Base-by-base conservation (phyloP, 2,113 vertebrate species). In the Rhynchopsitta pachyrhyncha region DNA sequence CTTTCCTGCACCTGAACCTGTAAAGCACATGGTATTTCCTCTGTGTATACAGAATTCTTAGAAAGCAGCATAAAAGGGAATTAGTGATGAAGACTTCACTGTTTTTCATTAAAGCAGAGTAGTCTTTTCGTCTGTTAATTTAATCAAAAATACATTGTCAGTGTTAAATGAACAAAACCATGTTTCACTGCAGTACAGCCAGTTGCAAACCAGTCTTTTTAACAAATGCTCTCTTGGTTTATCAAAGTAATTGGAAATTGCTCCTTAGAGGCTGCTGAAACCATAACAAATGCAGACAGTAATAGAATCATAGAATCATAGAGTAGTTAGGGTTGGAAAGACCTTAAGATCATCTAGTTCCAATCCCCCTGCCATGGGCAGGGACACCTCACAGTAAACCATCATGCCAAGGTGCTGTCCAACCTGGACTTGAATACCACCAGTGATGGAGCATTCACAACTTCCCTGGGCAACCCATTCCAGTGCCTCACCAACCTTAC, bases 191-290 rank as follows among this genome's bases (percentile, higher is more conserved):
- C 60, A 91, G 44, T 18, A 55, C 52, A 81, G 66, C 66, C 77
- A 82, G 88, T 93, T 93, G 90, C 62, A 79, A 90, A 53, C 50
- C 80, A 84, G 73, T 59, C 86, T 82, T 93, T 96, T 86, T 76
- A 89, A 89, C 62, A 92, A 82, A 86, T 62, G 33, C 23, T 53
- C 37, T 80, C 73, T 88, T 39, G 23, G 35, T 91, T 96, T 93
- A 84, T 94, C 93, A 84, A 6, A 96, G 88, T 80, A 93, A 92
- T 92, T 96, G 88, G 52, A 93, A 96, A 93, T 92, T 78, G 57
- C 73, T 90, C 80, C 80, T 95, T 92, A 52, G 83, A 92, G 93
- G 67, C 83, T 82, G 47, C 86, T 82, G 90, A 93, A 96, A 76
- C 50, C n/a, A 24, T 94, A 93, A 95, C 80, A 92, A 75, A 87